Evolutionary conservation across 2,113 vertebrate species (phyloP).

Genomic region (Ammodramus savannarum): DNA sequence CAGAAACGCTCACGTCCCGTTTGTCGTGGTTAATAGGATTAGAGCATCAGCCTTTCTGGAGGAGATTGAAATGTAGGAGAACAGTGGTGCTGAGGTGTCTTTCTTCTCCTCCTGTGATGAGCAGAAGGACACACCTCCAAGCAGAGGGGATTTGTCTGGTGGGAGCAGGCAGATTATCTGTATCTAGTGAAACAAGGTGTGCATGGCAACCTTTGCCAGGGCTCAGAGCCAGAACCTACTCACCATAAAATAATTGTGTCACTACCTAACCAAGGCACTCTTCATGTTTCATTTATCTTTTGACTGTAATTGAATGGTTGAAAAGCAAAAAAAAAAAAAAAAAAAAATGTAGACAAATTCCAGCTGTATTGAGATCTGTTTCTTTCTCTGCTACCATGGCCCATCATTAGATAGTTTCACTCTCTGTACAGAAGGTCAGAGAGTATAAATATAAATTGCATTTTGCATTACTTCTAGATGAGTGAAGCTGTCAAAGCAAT

Average conservation of each 20-base stretch:
- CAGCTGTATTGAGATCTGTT: constrained; percentile 78
- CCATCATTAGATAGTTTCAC: constrained; percentile 85
- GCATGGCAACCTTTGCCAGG: constrained; percentile 68
- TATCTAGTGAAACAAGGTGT: constrained; percentile 70
- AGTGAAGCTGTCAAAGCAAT: constrained; percentile 99
- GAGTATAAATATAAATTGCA: constrained; percentile 97
- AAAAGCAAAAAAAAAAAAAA: constrained; percentile 62
- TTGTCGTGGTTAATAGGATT: constrained; percentile 75
- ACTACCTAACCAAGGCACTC: constrained; percentile 63
- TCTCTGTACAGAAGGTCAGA: constrained; percentile 85
- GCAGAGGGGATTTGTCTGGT: constrained; percentile 67
- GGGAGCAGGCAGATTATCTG: constrained; percentile 69
- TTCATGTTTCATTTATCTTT: constrained; percentile 78
- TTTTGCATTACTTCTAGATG: constrained; percentile 99
- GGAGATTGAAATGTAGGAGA: constrained; percentile 59
- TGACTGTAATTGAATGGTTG: constrained; percentile 80
- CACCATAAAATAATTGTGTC: constrained; percentile 76
- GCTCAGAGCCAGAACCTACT: constrained; percentile 73
- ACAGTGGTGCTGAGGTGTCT: constrained; percentile 56
- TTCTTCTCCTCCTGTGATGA: constrained; percentile 66
- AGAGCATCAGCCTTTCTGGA: constrained; percentile 65
- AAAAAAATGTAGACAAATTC: constrained; percentile 77
- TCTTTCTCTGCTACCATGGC: constrained; percentile 71
- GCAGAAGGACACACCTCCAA: constrained; percentile 66
- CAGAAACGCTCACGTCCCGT: constrained; percentile 44